Conservation (phyloP, 1,140 invertebrate species). For the Metaphire vulgaris region DNA sequence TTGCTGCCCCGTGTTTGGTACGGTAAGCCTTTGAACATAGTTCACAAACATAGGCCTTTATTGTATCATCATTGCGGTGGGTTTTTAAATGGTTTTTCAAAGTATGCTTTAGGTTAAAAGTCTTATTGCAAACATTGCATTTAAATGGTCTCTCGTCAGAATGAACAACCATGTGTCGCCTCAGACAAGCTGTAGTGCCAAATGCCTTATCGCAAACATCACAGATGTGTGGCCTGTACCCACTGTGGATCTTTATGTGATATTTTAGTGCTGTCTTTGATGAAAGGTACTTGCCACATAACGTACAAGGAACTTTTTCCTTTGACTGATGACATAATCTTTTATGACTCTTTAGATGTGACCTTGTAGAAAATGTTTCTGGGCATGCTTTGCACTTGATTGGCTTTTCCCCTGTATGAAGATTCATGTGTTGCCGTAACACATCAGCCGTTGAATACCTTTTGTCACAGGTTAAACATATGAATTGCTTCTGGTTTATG, state of each 20-base stretch:
- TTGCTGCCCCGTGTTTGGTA: not conserved
- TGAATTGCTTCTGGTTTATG: not conserved
- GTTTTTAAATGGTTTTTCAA: not conserved
- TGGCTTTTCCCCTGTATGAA: not conserved
- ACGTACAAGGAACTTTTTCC: not conserved
- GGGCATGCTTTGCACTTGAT: not conserved
- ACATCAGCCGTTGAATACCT: not conserved
- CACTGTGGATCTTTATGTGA: not conserved
- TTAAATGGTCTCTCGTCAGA: not conserved
- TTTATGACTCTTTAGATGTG: not conserved
- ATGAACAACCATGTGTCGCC: not conserved
- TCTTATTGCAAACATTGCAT: not conserved
- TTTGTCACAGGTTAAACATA: not conserved
- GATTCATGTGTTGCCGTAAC: not conserved
- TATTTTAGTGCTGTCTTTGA: not conserved
- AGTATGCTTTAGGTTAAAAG: not conserved
- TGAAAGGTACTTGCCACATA: not conserved
- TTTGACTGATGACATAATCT: not conserved
- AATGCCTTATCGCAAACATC: not conserved
- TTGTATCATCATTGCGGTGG: not conserved
- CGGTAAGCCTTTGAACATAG: not conserved
- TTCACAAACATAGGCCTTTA: not conserved
- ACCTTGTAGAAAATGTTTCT: not conserved
- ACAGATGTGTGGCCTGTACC: not conserved
- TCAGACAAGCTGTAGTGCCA: not conserved